These are phyloP conservation scores for Bombus breviceps DNA, from an alignment of 1,140 invertebrate genomes.

Conservation along the genomic window DNA sequence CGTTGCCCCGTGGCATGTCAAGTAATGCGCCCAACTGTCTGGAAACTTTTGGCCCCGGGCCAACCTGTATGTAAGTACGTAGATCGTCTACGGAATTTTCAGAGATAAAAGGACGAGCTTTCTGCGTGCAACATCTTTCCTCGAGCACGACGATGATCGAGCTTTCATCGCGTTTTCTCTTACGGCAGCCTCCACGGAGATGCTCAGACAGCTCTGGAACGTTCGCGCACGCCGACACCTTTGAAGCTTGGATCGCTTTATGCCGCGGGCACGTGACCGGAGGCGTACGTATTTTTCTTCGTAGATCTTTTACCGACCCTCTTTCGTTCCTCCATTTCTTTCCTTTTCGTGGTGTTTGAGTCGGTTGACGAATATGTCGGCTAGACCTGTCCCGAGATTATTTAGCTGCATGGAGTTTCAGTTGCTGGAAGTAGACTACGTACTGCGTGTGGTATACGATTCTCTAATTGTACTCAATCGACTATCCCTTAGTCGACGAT, in stretches of 20 bases:
- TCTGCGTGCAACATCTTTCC: constrained; percentile 33
- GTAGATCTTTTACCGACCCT: background rate
- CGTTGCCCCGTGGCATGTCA: constrained; percentile 41
- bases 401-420: too few species aligned
- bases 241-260: constrained; percentile 22
- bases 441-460: too few species aligned
- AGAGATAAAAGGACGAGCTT: constrained; percentile 22
- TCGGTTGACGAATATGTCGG: background rate
- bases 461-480: too few species aligned
- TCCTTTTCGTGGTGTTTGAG: too few species aligned
- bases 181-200: background rate
- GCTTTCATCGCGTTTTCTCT: constrained; percentile 34
- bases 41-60: constrained; percentile 68
- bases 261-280: too few species aligned
- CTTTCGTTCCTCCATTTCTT: background rate
- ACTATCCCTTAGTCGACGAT: too few species aligned
- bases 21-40: constrained; percentile 74
- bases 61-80: constrained; percentile 34
- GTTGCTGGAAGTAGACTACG: too few species aligned
- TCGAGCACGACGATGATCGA: constrained; percentile 19
- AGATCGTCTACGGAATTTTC: background rate
- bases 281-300: background rate
- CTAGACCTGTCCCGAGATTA: background rate
- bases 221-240: constrained; percentile 8
- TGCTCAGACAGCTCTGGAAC: background rate